A percentile compares a stretch with the other conserved stretches of the same genome.
Conservation (phyloP, 2,797 vertebrate species). For the Simalia tracyae region DNA sequence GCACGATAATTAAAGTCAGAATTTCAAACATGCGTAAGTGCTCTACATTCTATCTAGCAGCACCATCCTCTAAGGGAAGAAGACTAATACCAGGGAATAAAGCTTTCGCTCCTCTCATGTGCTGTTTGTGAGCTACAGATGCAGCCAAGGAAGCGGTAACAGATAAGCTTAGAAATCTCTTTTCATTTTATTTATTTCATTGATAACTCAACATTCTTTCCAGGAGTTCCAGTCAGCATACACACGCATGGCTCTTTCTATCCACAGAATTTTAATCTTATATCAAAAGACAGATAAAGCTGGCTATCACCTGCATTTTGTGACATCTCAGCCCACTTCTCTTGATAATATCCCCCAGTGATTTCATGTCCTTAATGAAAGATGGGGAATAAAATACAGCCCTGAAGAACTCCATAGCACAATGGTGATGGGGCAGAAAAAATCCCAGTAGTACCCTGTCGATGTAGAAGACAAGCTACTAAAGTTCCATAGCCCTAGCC, state of each 20-base stretch:
- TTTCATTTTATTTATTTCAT: neutral
- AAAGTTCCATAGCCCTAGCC: neutral
- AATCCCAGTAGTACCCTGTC: neutral
- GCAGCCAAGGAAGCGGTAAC: neutral
- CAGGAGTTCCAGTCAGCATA: neutral
- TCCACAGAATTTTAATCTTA: neutral
- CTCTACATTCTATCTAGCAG: neutral
- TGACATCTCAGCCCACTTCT: neutral
- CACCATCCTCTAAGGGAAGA: neutral
- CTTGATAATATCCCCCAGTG: neutral
- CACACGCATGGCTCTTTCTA: neutral
- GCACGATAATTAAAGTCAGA: neutral
- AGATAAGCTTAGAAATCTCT: neutral
- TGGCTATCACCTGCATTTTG: neutral
- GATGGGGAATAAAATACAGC: neutral
- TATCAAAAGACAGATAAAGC: neutral
- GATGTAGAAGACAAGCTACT: neutral
- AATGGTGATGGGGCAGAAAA: neutral
- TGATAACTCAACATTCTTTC: neutral
- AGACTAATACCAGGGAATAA: neutral
- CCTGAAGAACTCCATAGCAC: neutral
- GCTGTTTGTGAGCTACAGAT: neutral
- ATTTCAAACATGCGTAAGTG: neutral
- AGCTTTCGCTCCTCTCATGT: neutral
- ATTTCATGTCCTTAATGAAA: neutral